Evolutionary conservation across 1,140 invertebrate species (phyloP), one percentile per base, ranked within the genome.

Genomic region (Drosophila jambulina): DNA sequence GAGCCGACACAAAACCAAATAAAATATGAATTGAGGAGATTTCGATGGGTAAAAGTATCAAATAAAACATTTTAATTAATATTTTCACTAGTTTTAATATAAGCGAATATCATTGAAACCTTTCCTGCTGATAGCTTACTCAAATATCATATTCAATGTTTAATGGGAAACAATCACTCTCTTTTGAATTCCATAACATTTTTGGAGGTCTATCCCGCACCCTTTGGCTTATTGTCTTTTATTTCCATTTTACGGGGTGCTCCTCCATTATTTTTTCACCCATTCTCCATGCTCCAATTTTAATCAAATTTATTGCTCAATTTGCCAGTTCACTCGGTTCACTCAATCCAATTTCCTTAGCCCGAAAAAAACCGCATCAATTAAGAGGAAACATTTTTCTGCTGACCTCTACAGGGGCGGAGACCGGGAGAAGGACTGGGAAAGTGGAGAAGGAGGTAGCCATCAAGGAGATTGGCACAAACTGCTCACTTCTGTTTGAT

Each of bases 271-370:
- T 40, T 72, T 32, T 49, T 49, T 13, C 43, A n/a, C 2, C 27
- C n/a, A 38, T 43, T 23, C 25, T 32, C 23, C 15, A 38, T 51
- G 29, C 43, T 70, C 29, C 56, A 42, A 68, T 76, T 68, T 77
- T 61, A 70, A 75, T 57, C 75, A 78, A 61, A 61, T 77, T 61
- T 59, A 77, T 70, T 78, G 76, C 75, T 78, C 76, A 78, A 78
- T 78, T 78, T 78, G 75, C 63, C 57, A 63, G 49, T 61, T 60
- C 42, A 62, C 38, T 62, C 57, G 63, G 51, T 48, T 70, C 74
- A 68, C 75, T 78, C 75, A 57, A 69, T 78, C 57, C 70, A 60
- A 74, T 74, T 74, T 74, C 45, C 42, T 51, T 54, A 49, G 32
- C 27, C 29, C 23, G 23, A 72, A 74, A 58, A 48, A 60, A 49